Evolutionary conservation across 2,888 invertebrate species (phyloP).

Genomic region (Pachycephus smyrnensis): DNA sequence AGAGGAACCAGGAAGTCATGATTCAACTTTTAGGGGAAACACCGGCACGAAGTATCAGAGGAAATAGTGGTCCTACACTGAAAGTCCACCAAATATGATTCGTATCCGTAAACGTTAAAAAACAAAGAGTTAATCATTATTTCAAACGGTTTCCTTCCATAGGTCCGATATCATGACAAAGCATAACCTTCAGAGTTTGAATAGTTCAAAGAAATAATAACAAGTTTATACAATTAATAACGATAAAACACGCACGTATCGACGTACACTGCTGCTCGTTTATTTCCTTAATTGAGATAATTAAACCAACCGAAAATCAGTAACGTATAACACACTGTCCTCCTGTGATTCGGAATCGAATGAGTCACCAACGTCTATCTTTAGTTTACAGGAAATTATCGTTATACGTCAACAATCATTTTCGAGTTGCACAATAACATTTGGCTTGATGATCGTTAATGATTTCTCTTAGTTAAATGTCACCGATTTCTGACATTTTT

Average conservation of each 20-base stretch:
- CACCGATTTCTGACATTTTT: conserved; percentile 27
- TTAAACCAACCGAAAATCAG: not conserved
- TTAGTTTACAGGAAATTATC: not conserved
- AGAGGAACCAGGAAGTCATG: not conserved
- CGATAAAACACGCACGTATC: not conserved
- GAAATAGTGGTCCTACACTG: not conserved
- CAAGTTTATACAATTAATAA: not conserved
- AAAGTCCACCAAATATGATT: not conserved
- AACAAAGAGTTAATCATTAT: not conserved
- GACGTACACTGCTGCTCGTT: not conserved
- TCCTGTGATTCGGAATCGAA: not conserved
- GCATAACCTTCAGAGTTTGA: not conserved
- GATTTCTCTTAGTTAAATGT: conserved; percentile 18
- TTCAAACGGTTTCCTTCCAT: not conserved
- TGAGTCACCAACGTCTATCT: not conserved
- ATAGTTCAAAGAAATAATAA: not conserved
- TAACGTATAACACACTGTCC: not conserved
- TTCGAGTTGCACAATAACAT: not conserved
- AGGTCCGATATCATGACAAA: not conserved
- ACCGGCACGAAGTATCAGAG: not conserved
- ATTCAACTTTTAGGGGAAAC: not conserved
- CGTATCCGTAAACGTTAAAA: not conserved
- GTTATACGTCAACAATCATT: not conserved
- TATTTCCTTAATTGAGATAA: not conserved
- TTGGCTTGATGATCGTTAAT: not conserved